These are phyloP conservation scores for Caenorhabditis becei DNA, from an alignment of 2,888 invertebrate genomes.

Conservation along the genomic window DNA sequence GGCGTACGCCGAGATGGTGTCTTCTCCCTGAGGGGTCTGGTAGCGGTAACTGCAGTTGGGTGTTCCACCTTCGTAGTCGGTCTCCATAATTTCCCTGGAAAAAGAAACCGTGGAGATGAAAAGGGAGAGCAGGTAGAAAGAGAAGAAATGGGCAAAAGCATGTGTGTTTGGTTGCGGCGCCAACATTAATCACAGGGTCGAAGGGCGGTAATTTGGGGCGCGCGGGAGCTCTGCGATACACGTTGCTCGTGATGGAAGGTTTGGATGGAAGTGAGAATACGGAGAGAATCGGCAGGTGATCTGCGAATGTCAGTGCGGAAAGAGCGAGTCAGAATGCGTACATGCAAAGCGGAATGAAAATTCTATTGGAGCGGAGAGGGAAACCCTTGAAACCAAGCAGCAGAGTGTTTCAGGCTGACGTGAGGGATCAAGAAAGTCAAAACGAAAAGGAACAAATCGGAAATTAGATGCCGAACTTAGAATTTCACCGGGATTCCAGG, in stretches of 20 bases:
- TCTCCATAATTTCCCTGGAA: slow-evolving; percentile 64
- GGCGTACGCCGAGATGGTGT: slow-evolving; percentile 65
- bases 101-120: neutral
- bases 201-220: slow-evolving; percentile 49
- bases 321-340: slow-evolving; percentile 5
- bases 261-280: slow-evolving; percentile 6
- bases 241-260: slow-evolving; percentile 34
- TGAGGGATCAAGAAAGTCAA: neutral
- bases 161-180: slow-evolving; percentile 17
- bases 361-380: slow-evolving; percentile 12
- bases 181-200: slow-evolving; percentile 40
- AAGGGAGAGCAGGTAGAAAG: slow-evolving; percentile 8
- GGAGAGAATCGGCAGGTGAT: slow-evolving; percentile 38
- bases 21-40: slow-evolving; percentile 54
- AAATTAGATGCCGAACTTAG: neutral
- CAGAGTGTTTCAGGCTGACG: slow-evolving; percentile 27
- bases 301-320: slow-evolving; percentile 8
- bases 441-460: neutral
- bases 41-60: slow-evolving; percentile 76
- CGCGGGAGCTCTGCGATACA: slow-evolving; percentile 19
- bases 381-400: slow-evolving; percentile 33
- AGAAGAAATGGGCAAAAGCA: slow-evolving; percentile 10
- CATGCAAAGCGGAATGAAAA: slow-evolving; percentile 23
- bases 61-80: slow-evolving; percentile 45
- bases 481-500: neutral